Percentiles rank a stretch among this genome's conserved stretches.
These are phyloP conservation scores for Pheosia tremula DNA, from an alignment of 2,888 invertebrate species.

Conservation along the genomic window DNA sequence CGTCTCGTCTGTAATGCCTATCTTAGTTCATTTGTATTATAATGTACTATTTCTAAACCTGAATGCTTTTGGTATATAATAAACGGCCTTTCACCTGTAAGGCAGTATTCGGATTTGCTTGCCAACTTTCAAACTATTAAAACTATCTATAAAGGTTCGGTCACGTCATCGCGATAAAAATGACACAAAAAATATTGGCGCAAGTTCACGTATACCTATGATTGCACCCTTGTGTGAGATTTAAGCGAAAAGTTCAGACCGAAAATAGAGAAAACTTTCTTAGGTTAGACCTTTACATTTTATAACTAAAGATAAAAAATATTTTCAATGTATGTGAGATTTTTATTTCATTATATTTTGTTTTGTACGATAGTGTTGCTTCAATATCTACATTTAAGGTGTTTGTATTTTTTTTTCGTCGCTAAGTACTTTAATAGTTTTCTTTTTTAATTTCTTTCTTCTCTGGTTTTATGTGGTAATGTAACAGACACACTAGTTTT, in stretches of 20 bases:
- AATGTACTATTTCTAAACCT: neutral
- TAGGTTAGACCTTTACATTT: neutral
- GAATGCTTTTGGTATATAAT: neutral
- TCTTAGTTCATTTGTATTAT: too few species aligned
- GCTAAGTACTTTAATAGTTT: too few species aligned
- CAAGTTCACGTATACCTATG: conserved; percentile 23
- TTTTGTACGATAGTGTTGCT: too few species aligned
- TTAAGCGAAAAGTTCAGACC: conserved; percentile 32
- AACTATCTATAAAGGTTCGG: conserved; percentile 1
- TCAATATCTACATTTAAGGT: too few species aligned
- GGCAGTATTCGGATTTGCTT: neutral
- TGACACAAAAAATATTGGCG: conserved; percentile 23
- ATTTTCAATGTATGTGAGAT: too few species aligned
- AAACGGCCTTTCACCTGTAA: neutral
- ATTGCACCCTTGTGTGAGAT: conserved; percentile 42
- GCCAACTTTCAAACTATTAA: conserved; percentile 1
- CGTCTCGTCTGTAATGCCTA: too few species aligned
- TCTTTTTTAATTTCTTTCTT: too few species aligned
- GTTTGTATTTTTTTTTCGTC: too few species aligned
- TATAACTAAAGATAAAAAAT: too few species aligned
- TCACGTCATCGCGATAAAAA: conserved; percentile 34
- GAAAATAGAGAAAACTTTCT: conserved; percentile 24
- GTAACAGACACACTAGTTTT: too few species aligned
- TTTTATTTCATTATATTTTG: too few species aligned
- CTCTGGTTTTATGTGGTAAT: too few species aligned